Conservation (phyloP, 1,140 invertebrate genomes). For the Bradysia coprophila region DNA sequence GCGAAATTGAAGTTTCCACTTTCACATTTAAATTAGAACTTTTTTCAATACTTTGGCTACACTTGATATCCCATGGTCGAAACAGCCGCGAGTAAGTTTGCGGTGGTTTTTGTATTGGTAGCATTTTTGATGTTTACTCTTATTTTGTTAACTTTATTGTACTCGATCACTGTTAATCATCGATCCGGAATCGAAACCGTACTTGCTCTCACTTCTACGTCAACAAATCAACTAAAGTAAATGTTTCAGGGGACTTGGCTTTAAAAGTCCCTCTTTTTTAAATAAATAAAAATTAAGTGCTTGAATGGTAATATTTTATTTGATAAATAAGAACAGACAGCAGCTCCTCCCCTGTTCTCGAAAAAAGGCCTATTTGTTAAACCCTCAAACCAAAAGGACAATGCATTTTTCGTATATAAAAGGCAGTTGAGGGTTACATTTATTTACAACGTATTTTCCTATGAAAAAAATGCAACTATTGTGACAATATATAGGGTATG, state of each 20-base stretch:
- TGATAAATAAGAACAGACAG: neutral
- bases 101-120: constrained; percentile 10
- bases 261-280: neutral
- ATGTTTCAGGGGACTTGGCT: neutral
- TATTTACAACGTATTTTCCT: too few relatives aligned
- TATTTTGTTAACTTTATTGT: too few relatives aligned
- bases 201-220: neutral
- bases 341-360: neutral
- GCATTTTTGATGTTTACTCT: too few relatives aligned
- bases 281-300: neutral
- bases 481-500: too few relatives aligned
- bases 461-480: too few relatives aligned
- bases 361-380: neutral
- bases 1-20: neutral
- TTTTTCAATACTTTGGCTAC: neutral
- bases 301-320: neutral
- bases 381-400: neutral
- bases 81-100: constrained; percentile 24
- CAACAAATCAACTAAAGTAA: neutral
- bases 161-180: too few relatives aligned
- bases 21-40: neutral
- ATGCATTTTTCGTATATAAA: neutral
- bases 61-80: constrained; percentile 18
- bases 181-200: neutral
- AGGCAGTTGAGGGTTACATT: too few relatives aligned